Conservation (phyloP, 2,888 invertebrate species). For the Pheosia gnoma region DNA sequence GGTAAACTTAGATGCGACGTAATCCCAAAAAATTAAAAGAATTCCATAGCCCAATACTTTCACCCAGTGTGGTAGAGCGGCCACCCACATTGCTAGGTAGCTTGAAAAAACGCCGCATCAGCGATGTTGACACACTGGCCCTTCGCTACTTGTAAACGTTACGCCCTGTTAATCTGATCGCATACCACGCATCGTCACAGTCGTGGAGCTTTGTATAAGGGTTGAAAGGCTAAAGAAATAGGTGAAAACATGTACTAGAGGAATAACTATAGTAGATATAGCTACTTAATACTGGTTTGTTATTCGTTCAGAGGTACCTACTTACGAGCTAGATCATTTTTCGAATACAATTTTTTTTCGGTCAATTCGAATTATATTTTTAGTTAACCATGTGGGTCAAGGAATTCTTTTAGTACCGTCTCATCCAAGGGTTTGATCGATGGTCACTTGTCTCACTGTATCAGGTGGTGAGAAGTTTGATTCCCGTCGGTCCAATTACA, state of each 20-base stretch:
- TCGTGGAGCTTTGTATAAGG: slow-evolving; percentile 10
- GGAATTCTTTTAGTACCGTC: too few species aligned
- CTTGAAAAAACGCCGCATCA: slow-evolving; percentile 67
- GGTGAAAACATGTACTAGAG: background rate
- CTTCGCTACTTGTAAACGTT: slow-evolving; percentile 67
- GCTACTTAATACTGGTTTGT: too few species aligned
- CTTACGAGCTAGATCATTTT: too few species aligned
- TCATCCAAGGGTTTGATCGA: too few species aligned
- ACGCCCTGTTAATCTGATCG: slow-evolving; percentile 66
- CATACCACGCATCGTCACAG: slow-evolving; percentile 32
- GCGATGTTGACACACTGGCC: slow-evolving; percentile 63
- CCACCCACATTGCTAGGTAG: slow-evolving; percentile 68
- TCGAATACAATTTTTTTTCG: too few species aligned
- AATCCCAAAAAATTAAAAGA: background rate
- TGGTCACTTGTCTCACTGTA: too few species aligned
- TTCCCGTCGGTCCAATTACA: too few species aligned
- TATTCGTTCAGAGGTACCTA: too few species aligned
- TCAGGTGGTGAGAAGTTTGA: too few species aligned
- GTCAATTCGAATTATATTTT: too few species aligned
- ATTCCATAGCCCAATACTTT: background rate
- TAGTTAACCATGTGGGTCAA: too few species aligned
- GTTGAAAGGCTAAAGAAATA: background rate
- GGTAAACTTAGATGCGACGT: background rate
- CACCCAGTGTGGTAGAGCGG: slow-evolving; percentile 27
- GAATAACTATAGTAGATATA: too few species aligned